Conservation (phyloP, 2,113 vertebrate species). For the Zingel zingel region DNA sequence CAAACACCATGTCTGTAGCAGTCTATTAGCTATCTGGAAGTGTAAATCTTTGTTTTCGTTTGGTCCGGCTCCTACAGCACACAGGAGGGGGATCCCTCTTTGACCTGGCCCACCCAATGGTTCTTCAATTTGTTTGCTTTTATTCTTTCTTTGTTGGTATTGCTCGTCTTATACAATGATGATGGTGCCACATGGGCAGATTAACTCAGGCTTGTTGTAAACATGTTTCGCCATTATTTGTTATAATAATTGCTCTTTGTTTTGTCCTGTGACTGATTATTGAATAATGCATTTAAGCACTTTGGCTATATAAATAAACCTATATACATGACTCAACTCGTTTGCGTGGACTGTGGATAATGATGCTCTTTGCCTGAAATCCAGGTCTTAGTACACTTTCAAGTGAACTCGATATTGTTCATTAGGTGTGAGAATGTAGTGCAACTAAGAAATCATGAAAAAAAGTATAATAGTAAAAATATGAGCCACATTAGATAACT, state of each 20-base stretch:
- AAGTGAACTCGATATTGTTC: too few species aligned
- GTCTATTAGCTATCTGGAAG: background rate
- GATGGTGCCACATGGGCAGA: background rate
- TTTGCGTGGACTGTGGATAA: too few species aligned
- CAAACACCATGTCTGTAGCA: too few species aligned
- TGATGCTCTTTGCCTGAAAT: too few species aligned
- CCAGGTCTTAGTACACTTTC: too few species aligned
- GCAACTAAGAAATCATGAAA: background rate
- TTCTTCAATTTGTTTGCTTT: background rate
- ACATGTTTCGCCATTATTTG: too few species aligned
- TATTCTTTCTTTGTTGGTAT: background rate
- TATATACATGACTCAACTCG: too few species aligned
- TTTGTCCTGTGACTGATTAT: background rate
- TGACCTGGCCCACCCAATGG: background rate
- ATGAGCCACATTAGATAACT: too few species aligned
- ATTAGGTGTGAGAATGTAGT: background rate
- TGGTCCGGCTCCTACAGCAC: background rate
- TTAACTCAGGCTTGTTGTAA: too few species aligned
- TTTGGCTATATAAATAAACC: too few species aligned
- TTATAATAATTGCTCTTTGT: too few species aligned
- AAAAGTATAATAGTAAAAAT: too few species aligned
- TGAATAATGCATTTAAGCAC: background rate
- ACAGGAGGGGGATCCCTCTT: background rate
- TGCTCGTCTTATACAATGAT: background rate
- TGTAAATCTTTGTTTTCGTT: background rate